These are phyloP conservation scores for Pitangus sulphuratus DNA, from an alignment of 2,797 vertebrate species.

Conservation along the genomic window DNA sequence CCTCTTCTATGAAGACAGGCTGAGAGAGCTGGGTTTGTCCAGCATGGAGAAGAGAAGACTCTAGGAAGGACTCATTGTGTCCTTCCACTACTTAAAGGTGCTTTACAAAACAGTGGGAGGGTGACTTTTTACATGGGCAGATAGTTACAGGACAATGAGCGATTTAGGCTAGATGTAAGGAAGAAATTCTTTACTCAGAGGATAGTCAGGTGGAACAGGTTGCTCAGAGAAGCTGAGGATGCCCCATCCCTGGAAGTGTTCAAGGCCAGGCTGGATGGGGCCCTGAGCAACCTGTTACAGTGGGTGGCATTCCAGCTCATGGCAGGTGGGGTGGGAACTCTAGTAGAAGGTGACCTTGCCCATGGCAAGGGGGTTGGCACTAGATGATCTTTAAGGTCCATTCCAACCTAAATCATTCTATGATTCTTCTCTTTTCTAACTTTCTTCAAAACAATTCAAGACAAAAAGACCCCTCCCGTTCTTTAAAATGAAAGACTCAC, in stretches of 20 bases:
- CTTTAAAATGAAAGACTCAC: neutral
- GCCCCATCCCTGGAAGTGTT: neutral
- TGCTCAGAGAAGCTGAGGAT: neutral
- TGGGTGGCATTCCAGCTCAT: neutral
- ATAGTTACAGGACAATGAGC: neutral
- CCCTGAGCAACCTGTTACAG: neutral
- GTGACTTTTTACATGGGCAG: neutral
- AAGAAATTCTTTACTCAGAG: neutral
- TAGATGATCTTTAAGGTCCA: neutral
- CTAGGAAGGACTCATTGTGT: neutral
- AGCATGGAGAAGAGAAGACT: neutral
- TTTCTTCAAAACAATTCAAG: neutral
- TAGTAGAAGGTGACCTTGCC: neutral
- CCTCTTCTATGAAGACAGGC: neutral
- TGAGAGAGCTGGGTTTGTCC: neutral
- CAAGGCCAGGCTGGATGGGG: neutral
- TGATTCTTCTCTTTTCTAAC: neutral
- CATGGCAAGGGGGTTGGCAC: neutral
- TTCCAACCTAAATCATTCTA: neutral
- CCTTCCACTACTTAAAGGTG: neutral
- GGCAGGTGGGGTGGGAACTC: neutral
- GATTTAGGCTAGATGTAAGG: neutral
- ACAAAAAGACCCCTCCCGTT: neutral
- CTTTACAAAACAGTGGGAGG: neutral
- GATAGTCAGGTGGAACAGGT: neutral